These are phyloP conservation scores for Lycaena phlaeas DNA, from an alignment of 2,888 invertebrate genomes.

Conservation along the genomic window DNA sequence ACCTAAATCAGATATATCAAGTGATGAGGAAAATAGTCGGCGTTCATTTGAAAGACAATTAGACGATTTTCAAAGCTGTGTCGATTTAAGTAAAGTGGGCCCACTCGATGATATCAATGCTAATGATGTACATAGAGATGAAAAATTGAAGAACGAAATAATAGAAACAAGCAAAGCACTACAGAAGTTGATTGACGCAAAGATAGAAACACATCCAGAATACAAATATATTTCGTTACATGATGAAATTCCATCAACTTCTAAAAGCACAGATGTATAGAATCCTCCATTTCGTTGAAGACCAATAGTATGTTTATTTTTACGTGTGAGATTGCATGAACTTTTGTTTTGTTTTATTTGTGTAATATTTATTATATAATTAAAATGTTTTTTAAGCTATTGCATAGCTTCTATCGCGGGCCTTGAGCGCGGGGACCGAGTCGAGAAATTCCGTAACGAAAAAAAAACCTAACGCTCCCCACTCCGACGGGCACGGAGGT, in stretches of 20 bases:
- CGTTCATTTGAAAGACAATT: slow-evolving; percentile 38
- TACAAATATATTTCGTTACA: slow-evolving; percentile 54
- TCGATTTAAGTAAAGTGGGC: slow-evolving; percentile 27
- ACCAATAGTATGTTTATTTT: slow-evolving; percentile 55
- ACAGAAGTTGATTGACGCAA: slow-evolving; percentile 55
- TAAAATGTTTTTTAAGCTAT: too few relatives aligned
- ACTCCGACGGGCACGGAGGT: too few relatives aligned
- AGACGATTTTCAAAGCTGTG: slow-evolving; percentile 45
- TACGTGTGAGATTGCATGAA: slow-evolving; percentile 29
- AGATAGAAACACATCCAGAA: slow-evolving; percentile 57
- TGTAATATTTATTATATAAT: too few relatives aligned
- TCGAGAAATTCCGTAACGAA: too few relatives aligned
- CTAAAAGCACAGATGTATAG: slow-evolving; percentile 65
- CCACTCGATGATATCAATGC: too few relatives aligned
- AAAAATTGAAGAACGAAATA: slow-evolving; percentile 38
- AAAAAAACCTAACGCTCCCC: too few relatives aligned
- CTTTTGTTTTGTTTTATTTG: slow-evolving; percentile 33
- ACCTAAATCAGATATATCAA: slow-evolving; percentile 38
- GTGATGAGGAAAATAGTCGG: slow-evolving; percentile 39
- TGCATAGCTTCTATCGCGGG: too few relatives aligned
- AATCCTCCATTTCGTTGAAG: slow-evolving; percentile 20
- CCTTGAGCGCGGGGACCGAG: too few relatives aligned
- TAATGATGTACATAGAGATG: slow-evolving; percentile 26
- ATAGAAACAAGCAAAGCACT: slow-evolving; percentile 54
- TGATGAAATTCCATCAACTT: slow-evolving; percentile 41